Percentiles rank a stretch among this genome's conserved stretches.
Evolutionary conservation across 2,888 invertebrate species (phyloP).

Genomic region (Cataglyphis albicans): DNA sequence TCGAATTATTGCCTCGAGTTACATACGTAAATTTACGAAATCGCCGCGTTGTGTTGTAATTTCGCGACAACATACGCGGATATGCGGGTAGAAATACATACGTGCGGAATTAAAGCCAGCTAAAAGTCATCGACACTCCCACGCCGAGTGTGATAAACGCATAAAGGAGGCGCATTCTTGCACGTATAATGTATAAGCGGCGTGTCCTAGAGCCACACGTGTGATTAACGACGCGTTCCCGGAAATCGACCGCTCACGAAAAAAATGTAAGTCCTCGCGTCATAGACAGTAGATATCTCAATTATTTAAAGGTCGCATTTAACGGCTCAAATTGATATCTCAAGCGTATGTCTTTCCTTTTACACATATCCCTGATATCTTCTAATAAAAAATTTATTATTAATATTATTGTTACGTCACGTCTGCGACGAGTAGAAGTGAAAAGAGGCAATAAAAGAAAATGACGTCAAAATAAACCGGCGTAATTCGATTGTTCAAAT

Average conservation of each 20-base stretch:
- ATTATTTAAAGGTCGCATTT: background rate
- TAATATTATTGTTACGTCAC: background rate
- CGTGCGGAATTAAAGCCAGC: background rate
- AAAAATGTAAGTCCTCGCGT: background rate
- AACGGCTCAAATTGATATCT: background rate
- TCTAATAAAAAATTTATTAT: background rate
- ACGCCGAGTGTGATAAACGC: conserved; percentile 5
- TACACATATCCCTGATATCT: background rate
- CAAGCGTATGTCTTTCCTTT: background rate
- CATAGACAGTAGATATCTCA: background rate
- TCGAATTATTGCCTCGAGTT: background rate
- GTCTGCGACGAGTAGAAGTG: background rate
- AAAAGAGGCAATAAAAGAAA: too few species aligned
- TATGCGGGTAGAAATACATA: background rate
- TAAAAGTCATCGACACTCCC: conserved; percentile 21
- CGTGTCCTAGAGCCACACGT: background rate
- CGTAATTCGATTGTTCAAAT: background rate
- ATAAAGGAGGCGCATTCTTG: conserved; percentile 38
- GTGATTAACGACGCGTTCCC: conserved; percentile 8
- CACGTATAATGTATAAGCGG: conserved; percentile 27
- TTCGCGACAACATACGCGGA: background rate
- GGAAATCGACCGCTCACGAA: conserved; percentile 18
- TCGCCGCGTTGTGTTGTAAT: background rate
- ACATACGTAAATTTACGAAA: background rate
- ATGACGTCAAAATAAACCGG: conserved; percentile 14